Conservation (phyloP, 2,797 vertebrate genomes). For the Sebastes miniatus region DNA sequence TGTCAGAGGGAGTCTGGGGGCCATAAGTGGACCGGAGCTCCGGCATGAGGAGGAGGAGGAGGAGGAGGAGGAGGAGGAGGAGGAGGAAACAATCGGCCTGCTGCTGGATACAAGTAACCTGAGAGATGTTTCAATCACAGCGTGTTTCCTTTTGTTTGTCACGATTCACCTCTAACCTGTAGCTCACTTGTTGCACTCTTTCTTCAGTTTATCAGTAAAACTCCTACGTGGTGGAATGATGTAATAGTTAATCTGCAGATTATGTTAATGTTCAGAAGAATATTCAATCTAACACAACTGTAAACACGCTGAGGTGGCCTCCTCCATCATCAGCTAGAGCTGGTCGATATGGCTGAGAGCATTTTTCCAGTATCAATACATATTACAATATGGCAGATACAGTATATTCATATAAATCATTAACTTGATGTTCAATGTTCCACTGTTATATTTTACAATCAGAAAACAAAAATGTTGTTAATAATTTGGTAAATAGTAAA, state of each 20-base stretch:
- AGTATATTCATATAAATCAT: neutral
- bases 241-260: neutral
- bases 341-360: neutral
- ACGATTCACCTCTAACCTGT: slow-evolving; percentile 51
- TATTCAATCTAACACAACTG: neutral
- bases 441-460: neutral
- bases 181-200: slow-evolving; percentile 49
- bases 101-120: slow-evolving; percentile 38
- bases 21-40: slow-evolving; percentile 50
- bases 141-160: slow-evolving; percentile 18
- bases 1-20: slow-evolving; percentile 71
- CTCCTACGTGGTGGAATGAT: neutral
- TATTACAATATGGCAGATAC: neutral
- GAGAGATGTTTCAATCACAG: slow-evolving; percentile 40
- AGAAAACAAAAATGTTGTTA: neutral
- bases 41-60: slow-evolving; percentile 27
- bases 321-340: neutral
- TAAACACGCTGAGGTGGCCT: slow-evolving; percentile 8
- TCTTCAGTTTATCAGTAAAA: neutral
- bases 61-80: slow-evolving; percentile 25
- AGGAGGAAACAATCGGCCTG: slow-evolving; percentile 39
- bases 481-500: neutral
- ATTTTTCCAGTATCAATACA: neutral
- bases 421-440: neutral
- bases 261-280: neutral